phyloP scores from a whole-genome alignment of 2,113 vertebrate species.

The Craseonycteris thonglongyai region DNA sequence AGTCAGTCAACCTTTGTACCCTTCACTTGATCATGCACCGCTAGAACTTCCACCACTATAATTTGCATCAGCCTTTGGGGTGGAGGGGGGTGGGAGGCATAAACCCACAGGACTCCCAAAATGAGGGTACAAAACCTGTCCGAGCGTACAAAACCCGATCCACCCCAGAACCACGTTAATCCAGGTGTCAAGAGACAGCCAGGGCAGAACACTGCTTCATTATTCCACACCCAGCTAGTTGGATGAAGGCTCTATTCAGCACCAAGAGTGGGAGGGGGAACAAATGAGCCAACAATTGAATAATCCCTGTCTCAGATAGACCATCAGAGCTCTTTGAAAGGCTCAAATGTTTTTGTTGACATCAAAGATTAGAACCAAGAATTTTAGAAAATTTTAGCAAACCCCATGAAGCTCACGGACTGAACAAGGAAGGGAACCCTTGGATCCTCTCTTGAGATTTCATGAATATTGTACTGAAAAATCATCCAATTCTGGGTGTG shows the following conservation, averaged over 20 bases:
- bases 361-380: not conserved
- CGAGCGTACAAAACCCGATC: no score
- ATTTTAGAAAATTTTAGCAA: not conserved
- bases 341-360: not conserved
- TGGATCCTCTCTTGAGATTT: not conserved
- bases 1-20: no score
- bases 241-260: not conserved
- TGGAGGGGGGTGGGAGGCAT: no score
- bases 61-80: not conserved
- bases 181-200: not conserved
- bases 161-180: not conserved
- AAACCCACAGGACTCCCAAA: not conserved
- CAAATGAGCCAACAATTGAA: not conserved
- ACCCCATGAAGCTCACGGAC: not conserved
- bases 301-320: not conserved
- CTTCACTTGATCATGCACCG: not conserved
- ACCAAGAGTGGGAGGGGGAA: not conserved
- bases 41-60: not conserved
- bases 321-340: not conserved
- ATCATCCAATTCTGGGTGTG: not conserved
- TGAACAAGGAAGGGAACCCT: not conserved
- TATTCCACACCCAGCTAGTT: not conserved
- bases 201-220: not conserved
- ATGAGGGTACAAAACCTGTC: not conserved
- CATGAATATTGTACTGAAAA: not conserved